Evolutionary conservation across 2,888 invertebrate species (phyloP).

Genomic region (Nymphalis polychloros): DNA sequence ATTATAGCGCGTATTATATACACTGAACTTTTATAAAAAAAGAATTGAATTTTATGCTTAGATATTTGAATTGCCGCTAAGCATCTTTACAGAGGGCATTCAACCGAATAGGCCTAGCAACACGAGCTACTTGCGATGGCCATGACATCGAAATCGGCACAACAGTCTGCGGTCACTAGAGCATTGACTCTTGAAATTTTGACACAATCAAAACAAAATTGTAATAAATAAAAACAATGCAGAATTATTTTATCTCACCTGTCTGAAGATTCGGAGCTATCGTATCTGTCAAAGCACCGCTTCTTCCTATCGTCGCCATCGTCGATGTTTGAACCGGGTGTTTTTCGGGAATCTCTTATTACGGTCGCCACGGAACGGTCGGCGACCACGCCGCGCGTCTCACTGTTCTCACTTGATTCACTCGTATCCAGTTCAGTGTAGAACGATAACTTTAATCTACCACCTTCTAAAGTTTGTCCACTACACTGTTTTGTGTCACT

Average conservation of each 20-base stretch:
- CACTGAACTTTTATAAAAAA: neutral
- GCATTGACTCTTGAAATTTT: constrained; percentile 73
- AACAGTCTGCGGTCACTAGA: constrained; percentile 79
- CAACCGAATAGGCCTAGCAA: constrained; percentile 63
- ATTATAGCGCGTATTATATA: constrained; percentile 8
- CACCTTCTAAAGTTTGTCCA: constrained; percentile 69
- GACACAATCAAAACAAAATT: constrained; percentile 56
- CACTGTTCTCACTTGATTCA: constrained; percentile 81
- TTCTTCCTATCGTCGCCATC: constrained; percentile 87
- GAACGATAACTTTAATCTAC: constrained; percentile 74
- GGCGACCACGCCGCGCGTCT: constrained; percentile 74
- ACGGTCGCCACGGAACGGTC: constrained; percentile 59
- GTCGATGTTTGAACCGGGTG: constrained; percentile 58
- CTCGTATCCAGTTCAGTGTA: constrained; percentile 77
- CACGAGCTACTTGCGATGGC: constrained; percentile 66
- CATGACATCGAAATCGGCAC: constrained; percentile 76
- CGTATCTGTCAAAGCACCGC: constrained; percentile 94
- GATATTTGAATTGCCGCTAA: constrained; percentile 53
- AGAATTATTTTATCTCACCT: constrained; percentile 82
- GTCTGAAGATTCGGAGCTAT: constrained; percentile 96
- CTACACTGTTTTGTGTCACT: constrained; percentile 81
- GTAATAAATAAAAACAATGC: constrained; percentile 28
- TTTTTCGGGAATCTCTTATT: constrained; percentile 67
- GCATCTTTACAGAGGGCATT: constrained; percentile 66
- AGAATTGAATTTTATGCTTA: constrained; percentile 43